Evolutionary conservation across 2,797 vertebrate genomes (phyloP).

Genomic region (Crypturellus tataupa): DNA sequence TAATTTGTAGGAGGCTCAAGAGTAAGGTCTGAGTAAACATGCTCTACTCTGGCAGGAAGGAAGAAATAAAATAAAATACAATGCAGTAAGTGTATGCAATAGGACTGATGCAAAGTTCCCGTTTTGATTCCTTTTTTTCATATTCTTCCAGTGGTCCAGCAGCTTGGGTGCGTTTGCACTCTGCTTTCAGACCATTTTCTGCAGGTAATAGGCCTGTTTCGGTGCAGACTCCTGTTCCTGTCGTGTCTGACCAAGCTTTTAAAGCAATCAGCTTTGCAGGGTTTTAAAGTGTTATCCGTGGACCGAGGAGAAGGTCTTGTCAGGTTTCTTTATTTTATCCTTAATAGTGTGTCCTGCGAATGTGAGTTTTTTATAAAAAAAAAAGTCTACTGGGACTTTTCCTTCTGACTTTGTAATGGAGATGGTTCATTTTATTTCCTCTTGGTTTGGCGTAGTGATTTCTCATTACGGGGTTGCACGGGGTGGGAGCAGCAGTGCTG

Average conservation of each 20-base stretch:
- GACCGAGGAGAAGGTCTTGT: background rate
- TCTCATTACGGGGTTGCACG: background rate
- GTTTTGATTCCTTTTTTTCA: fast-evolving
- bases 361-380: background rate
- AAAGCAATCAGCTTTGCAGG: background rate
- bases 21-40: background rate
- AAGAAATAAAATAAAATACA: background rate
- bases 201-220: fast-evolving
- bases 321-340: background rate
- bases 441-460: fast-evolving
- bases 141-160: fast-evolving
- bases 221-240: background rate
- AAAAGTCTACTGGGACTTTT: background rate
- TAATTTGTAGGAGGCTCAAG: too few relatives aligned
- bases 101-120: background rate
- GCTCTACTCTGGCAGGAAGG: background rate
- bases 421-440: background rate
- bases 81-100: too few relatives aligned
- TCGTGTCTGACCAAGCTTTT: background rate
- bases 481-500: fast-evolving
- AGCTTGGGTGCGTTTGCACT: fast-evolving
- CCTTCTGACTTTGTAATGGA: fast-evolving
- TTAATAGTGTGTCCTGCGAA: fast-evolving
- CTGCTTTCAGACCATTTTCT: background rate
- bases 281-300: fast-evolving